These are phyloP conservation scores for Callipepla californica DNA, from an alignment of 2,113 vertebrate species.

Conservation along the genomic window DNA sequence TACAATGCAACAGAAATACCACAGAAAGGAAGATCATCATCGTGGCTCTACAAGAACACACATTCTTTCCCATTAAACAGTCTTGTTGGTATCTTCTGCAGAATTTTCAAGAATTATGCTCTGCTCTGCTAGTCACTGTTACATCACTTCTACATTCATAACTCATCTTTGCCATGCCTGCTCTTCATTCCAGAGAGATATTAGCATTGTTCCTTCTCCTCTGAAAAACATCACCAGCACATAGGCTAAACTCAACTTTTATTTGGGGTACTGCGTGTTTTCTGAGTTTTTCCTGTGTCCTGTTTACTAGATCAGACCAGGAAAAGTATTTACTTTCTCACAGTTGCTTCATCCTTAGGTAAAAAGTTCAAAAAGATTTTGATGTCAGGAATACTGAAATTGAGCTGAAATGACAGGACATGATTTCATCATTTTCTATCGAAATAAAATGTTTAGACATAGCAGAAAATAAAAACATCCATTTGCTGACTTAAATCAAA, in stretches of 20 bases:
- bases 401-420: constrained; percentile 25
- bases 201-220: neutral
- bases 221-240: neutral
- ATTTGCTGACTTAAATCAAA: constrained; percentile 34
- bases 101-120: neutral
- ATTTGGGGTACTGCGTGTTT: neutral
- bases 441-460: constrained; percentile 46
- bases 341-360: neutral
- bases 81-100: neutral
- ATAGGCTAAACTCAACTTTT: neutral
- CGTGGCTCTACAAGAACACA: neutral
- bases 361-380: constrained; percentile 26
- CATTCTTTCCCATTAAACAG: neutral
- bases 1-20: neutral
- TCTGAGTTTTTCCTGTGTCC: neutral
- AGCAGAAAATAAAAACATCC: constrained; percentile 12
- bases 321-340: neutral
- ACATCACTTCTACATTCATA: neutral
- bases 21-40: neutral
- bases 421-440: constrained; percentile 24
- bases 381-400: constrained; percentile 7
- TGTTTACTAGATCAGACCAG: neutral
- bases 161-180: neutral
- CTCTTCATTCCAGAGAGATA: neutral
- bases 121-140: neutral